Percentiles rank a stretch among this genome's conserved stretches.
phyloP scores from a whole-genome alignment of 2,113 vertebrate species.

The Bos indicus region DNA sequence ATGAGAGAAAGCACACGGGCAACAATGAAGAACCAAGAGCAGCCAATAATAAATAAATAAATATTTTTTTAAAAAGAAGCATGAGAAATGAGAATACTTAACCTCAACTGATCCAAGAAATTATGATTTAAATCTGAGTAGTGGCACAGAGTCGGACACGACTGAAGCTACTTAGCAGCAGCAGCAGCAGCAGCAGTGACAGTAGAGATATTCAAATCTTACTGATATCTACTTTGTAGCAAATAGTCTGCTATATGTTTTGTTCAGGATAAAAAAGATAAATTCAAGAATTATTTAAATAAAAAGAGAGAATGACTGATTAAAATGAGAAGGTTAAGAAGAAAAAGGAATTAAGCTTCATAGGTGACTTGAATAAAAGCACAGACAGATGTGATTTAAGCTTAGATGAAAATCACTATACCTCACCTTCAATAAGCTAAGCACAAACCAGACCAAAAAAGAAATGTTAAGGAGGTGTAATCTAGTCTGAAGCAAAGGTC shows the following conservation, averaged over 20 bases:
- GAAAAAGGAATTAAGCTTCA: neutral
- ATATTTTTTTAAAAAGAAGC: neutral
- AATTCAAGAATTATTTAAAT: neutral
- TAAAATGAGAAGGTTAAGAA: neutral
- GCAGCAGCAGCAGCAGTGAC: neutral
- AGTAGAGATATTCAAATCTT: conserved; percentile 25
- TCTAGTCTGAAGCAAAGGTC: neutral
- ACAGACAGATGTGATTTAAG: neutral
- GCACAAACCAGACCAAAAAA: neutral
- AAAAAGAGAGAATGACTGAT: neutral
- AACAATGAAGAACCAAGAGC: neutral
- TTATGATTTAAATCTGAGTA: neutral
- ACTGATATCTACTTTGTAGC: neutral
- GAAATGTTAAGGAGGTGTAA: neutral
- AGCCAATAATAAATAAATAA: neutral
- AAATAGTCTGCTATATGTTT: neutral
- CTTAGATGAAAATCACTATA: neutral
- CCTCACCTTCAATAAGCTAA: neutral
- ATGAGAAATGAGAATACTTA: conserved; percentile 18
- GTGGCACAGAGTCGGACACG: too few species aligned
- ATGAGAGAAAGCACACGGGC: neutral
- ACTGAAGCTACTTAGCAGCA: too few species aligned
- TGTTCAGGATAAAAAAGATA: neutral
- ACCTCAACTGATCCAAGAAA: neutral
- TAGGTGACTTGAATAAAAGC: neutral